phyloP scores from a whole-genome alignment of 1,140 invertebrate genomes.

The Lamellibrachia luymesi region DNA sequence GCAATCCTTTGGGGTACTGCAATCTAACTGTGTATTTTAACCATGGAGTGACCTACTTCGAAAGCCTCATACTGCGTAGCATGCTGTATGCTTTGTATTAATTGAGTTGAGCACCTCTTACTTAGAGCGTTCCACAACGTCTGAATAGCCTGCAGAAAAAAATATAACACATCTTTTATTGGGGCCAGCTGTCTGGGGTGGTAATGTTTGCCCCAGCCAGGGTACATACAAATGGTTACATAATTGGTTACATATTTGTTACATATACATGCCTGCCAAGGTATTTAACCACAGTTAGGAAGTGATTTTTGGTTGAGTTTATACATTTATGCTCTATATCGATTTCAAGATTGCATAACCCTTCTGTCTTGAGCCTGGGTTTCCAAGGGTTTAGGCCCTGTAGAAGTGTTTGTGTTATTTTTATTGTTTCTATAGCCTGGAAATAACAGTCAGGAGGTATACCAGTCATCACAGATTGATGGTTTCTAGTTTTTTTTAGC shows the following conservation, averaged over 20 bases:
- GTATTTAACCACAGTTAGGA: too few species aligned
- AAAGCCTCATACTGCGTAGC: background rate
- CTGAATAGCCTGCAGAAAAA: background rate
- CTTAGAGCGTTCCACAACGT: background rate
- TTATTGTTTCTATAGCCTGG: too few species aligned
- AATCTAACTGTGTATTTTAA: background rate
- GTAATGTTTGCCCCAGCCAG: background rate
- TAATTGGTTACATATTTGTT: background rate
- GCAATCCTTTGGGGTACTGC: background rate
- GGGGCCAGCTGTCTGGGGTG: background rate
- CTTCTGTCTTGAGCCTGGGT: too few species aligned
- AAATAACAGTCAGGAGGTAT: too few species aligned
- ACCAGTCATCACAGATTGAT: background rate
- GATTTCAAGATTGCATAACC: too few species aligned
- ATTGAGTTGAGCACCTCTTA: background rate
- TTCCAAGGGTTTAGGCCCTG: too few species aligned
- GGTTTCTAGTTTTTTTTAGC: background rate
- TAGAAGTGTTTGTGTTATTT: too few species aligned
- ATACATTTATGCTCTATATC: too few species aligned
- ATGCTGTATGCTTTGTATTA: background rate
- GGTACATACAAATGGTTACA: background rate
- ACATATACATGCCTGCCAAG: background rate
- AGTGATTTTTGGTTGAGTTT: too few species aligned
- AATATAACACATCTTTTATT: background rate
- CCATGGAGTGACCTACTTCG: background rate